Evolutionary conservation across 2,113 vertebrate genomes (phyloP).

Genomic region (Panthera tigris): DNA sequence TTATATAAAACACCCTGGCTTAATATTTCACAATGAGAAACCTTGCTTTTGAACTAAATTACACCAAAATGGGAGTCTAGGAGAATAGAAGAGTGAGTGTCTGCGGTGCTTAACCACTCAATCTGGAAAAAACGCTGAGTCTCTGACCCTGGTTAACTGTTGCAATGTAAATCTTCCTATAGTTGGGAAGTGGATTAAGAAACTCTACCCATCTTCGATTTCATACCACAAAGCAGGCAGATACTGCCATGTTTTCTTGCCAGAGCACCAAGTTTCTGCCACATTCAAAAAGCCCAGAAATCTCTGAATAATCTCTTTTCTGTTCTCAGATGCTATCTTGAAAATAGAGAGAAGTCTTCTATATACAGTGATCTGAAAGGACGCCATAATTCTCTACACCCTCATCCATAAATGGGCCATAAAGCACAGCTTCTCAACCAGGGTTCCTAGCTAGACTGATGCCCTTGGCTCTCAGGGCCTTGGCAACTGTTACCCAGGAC

Average conservation of each 20-base stretch:
- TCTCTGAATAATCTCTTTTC: neutral
- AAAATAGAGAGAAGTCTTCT: neutral
- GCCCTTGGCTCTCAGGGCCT: neutral
- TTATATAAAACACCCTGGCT: slow-evolving; percentile 54
- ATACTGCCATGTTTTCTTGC: neutral
- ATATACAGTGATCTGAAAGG: neutral
- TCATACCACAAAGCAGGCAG: neutral
- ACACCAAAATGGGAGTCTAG: slow-evolving; percentile 18
- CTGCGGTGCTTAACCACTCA: neutral
- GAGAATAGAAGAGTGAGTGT: neutral
- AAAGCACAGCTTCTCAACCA: neutral
- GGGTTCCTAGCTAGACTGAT: neutral
- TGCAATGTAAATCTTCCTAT: neutral
- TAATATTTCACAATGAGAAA: slow-evolving; percentile 67
- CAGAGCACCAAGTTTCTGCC: neutral
- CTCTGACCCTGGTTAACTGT: neutral
- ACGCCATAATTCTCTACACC: neutral
- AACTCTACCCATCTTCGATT: neutral
- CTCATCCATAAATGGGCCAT: neutral
- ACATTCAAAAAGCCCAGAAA: neutral
- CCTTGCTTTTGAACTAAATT: slow-evolving; percentile 57
- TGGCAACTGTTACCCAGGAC: neutral
- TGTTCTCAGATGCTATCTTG: neutral
- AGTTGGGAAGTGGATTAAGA: neutral
- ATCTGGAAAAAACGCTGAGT: neutral